phyloP scores from a whole-genome alignment of 1,140 invertebrate species.

The Drosophila pseudoananassae region DNA sequence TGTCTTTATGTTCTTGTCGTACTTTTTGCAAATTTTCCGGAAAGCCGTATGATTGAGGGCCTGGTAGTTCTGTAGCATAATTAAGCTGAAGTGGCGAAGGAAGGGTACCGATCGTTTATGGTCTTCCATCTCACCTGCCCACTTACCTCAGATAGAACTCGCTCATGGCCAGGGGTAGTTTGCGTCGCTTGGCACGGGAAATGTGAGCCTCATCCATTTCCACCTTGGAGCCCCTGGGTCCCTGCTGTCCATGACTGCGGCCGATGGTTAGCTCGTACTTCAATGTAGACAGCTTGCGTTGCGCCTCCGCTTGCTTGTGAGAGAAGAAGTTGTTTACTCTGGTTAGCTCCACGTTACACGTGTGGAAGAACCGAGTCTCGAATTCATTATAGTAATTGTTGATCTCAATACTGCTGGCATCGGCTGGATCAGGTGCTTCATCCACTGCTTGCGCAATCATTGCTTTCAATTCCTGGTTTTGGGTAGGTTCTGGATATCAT shows the following conservation, averaged over 20 bases:
- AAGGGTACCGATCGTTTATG: background rate
- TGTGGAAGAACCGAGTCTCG: conserved; percentile 96
- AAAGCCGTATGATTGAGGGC: conserved; percentile 99
- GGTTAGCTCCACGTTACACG: conserved; percentile 95
- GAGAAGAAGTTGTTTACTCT: conserved; percentile 98
- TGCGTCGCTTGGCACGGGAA: background rate
- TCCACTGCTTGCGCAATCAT: conserved; percentile 40
- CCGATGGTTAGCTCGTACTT: conserved; percentile 14
- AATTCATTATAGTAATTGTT: conserved; percentile 91
- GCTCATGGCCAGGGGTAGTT: conserved; percentile 93
- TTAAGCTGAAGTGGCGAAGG: conserved; percentile 87
- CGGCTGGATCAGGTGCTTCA: conserved; percentile 24
- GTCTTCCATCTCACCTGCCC: background rate
- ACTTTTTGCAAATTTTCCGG: conserved; percentile 99
- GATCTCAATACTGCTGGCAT: background rate
- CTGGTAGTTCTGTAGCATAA: conserved; percentile 94
- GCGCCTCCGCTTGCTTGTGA: conserved; percentile 97
- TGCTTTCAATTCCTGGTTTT: conserved; percentile 47
- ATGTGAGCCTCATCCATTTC: background rate
- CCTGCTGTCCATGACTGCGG: background rate
- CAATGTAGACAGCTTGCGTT: conserved; percentile 83
- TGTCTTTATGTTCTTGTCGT: conserved; percentile 90
- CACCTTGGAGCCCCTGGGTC: background rate
- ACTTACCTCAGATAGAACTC: conserved; percentile 94
- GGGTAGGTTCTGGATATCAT: background rate